These are phyloP conservation scores for Thysanoteuthis rhombus DNA, from an alignment of 2,888 invertebrate genomes.

Conservation along the genomic window DNA sequence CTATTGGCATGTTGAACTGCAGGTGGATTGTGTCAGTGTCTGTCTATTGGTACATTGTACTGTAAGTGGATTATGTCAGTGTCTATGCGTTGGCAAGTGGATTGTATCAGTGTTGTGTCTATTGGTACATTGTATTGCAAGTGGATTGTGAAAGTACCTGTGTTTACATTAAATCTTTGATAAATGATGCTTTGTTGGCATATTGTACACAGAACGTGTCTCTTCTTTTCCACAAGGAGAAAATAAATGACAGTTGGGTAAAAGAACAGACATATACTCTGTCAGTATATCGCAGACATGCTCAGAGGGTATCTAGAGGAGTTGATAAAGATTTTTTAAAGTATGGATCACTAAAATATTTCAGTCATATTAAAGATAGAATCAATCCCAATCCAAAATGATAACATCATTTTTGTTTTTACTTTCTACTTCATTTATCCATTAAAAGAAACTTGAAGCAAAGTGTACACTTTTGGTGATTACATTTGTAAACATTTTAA, in stretches of 20 bases:
- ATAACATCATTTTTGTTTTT: background rate
- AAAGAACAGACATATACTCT: background rate
- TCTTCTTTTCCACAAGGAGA: background rate
- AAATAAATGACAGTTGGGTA: background rate
- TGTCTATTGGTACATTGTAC: no score
- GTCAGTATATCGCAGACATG: background rate
- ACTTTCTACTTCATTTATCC: background rate
- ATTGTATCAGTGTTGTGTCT: no score
- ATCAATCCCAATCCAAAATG: background rate
- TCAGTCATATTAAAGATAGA: background rate
- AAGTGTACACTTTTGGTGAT: background rate
- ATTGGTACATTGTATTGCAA: background rate
- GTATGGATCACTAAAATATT: background rate
- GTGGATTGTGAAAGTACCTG: background rate
- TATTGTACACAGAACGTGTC: background rate
- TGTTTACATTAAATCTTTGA: background rate
- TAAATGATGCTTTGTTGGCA: background rate
- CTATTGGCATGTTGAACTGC: no score
- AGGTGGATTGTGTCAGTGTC: no score
- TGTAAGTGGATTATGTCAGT: no score
- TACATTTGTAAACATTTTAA: background rate
- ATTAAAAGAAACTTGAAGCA: background rate
- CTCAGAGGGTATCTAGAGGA: background rate
- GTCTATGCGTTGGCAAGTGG: no score
- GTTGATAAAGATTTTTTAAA: background rate